Conservation (phyloP, 2,797 vertebrate species). For the Leptoclinus maculatus region DNA sequence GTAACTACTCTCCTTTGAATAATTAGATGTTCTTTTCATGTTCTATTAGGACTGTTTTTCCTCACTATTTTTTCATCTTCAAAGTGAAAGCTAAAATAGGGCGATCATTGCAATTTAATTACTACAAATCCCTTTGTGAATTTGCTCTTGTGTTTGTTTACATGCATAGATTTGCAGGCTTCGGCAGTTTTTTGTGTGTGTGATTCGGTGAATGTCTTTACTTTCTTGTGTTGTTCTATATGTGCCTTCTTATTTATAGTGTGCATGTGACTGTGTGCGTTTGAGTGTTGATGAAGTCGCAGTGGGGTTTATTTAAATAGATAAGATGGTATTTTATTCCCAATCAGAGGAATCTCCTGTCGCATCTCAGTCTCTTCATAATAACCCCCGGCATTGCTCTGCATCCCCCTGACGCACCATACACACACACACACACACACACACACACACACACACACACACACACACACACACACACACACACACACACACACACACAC, state of each 20-base stretch:
- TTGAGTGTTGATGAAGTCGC: conserved; percentile 57
- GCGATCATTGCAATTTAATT: conserved; percentile 84
- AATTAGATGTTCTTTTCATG: conserved; percentile 79
- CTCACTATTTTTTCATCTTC: conserved; percentile 75
- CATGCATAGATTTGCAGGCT: conserved; percentile 74
- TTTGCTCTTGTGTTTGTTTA: conserved; percentile 81
- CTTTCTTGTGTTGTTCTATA: conserved; percentile 47
- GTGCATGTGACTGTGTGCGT: conserved; percentile 17
- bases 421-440: conserved; percentile 45
- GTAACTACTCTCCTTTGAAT: conserved; percentile 73
- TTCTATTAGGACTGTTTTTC: conserved; percentile 78
- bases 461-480: conserved; percentile 52
- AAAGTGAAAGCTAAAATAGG: conserved; percentile 82
- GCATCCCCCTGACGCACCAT: conserved; percentile 64
- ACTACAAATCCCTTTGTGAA: conserved; percentile 85
- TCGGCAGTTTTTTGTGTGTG: conserved; percentile 66
- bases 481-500: conserved; percentile 48
- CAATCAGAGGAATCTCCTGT: conserved; percentile 83
- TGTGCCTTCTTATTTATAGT: conserved; percentile 60
- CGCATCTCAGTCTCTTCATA: conserved; percentile 81
- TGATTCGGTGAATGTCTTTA: conserved; percentile 59
- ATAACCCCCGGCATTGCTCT: conserved; percentile 81
- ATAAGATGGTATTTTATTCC: conserved; percentile 82
- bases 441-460: conserved; percentile 56
- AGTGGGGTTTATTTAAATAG: conserved; percentile 84